Base-by-base conservation (phyloP, 2,113 vertebrate genomes). In the Chelonoidis abingdonii region DNA sequence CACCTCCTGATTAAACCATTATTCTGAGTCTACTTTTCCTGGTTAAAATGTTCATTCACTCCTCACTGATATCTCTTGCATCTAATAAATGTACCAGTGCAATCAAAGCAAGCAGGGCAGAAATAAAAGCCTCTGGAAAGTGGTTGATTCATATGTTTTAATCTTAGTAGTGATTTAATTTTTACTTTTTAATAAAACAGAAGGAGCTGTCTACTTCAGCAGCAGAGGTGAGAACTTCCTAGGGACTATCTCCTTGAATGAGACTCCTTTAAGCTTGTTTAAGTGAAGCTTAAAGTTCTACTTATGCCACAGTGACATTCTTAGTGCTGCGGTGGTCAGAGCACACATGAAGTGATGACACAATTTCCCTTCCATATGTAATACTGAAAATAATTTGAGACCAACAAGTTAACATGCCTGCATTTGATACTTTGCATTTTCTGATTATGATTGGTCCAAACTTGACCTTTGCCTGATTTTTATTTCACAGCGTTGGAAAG, bases 51-150 rank as follows among this genome's bases (percentile, higher is more conserved):
- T 92, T 87, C 0, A 80, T 75, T 72, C 54, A 1, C 56, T 76
- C 90, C 85, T 83, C 80, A 84, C 56, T 84, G 56, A 19, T 0
- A 1, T 92, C 12, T 93, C 10, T 59, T 38, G 83, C 76, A 92
- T 93, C n/a, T 29, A 80, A 1, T 35, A 82, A 82, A 82, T 49
- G 10, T 50, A 52, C 53, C 6, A 56, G 8, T 49, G 56, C 25
- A 57, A 44, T 82, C 94, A 89, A 92, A 93, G 31, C 0, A 1
- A 84, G 21, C 1, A 1, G 75, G 62, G 56, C 3, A 78, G 54
- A 76, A 59, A 81, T 41, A 86, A 7, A 56, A 89, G n/a, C 16
- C 49, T 59, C 19, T 94, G 90, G 56, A 93, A 94, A 96, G 7
- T 25, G 41, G 49, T 4, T 35, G 89, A 24, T 82, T 59, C 8